Conservation (phyloP, 2,888 invertebrate genomes). For the Bugulina stolonifera region DNA sequence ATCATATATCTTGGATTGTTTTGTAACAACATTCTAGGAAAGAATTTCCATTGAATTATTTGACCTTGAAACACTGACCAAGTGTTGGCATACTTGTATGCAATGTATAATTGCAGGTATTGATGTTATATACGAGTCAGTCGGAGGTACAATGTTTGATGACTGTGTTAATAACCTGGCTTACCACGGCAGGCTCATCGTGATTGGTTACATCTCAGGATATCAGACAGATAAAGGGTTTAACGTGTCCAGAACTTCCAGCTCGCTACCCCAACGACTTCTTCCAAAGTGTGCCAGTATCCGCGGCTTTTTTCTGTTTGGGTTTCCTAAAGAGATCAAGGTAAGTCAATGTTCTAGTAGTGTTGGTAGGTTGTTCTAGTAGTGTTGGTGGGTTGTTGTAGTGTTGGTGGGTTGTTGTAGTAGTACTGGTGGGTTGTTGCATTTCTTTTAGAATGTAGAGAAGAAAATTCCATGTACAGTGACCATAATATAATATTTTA, state of each 20-base stretch:
- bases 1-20: too few species aligned
- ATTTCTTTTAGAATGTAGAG: too few species aligned
- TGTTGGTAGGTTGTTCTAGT: background rate
- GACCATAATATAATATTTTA: too few species aligned
- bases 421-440: too few species aligned
- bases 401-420: too few species aligned
- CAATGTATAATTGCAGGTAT: slow-evolving; percentile 40
- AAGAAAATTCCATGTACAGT: too few species aligned
- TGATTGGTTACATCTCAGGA: slow-evolving; percentile 47
- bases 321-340: slow-evolving; percentile 16
- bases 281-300: slow-evolving; percentile 42
- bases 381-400: too few species aligned
- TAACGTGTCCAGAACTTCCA: slow-evolving; percentile 33
- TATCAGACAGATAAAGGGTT: slow-evolving; percentile 41
- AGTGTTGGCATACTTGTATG: too few species aligned
- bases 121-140: slow-evolving; percentile 47
- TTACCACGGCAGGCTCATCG: slow-evolving; percentile 43
- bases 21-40: too few species aligned
- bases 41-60: too few species aligned
- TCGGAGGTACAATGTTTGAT: slow-evolving; percentile 48
- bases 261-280: slow-evolving; percentile 38
- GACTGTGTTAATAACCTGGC: slow-evolving; percentile 44
- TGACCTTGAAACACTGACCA: too few species aligned
- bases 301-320: slow-evolving; percentile 41
- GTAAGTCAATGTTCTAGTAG: too few species aligned